These are phyloP conservation scores for Lepidurus couesii DNA, from an alignment of 1,140 invertebrate species.

Conservation along the genomic window DNA sequence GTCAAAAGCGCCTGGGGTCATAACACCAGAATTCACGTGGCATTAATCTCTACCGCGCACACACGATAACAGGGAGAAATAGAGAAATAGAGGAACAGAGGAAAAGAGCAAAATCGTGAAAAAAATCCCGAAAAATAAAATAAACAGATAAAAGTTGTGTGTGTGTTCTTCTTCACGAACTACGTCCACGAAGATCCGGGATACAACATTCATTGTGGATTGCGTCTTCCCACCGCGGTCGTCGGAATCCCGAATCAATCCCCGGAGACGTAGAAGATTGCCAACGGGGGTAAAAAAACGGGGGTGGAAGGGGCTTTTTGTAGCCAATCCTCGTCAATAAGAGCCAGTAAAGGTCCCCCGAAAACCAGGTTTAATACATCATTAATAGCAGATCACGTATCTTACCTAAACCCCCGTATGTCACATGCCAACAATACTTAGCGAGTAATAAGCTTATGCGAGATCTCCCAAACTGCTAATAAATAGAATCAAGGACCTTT, in stretches of 20 bases:
- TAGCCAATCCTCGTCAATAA: neutral
- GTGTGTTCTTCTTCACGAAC: too few species aligned
- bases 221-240: too few species aligned
- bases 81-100: too few species aligned
- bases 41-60: neutral
- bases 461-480: neutral
- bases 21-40: neutral
- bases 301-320: neutral
- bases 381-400: constrained; percentile 4
- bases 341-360: neutral
- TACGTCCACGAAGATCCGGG: too few species aligned
- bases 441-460: neutral
- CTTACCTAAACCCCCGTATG: neutral
- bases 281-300: too few species aligned
- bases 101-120: too few species aligned
- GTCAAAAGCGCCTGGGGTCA: neutral
- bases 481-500: constrained; percentile 4
- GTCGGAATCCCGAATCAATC: too few species aligned
- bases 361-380: constrained; percentile 12
- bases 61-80: neutral
- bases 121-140: too few species aligned
- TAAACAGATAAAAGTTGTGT: too few species aligned
- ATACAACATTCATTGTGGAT: too few species aligned
- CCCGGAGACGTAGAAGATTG: too few species aligned
- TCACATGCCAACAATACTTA: neutral